Conservation (phyloP, 2,888 invertebrate species). For the Melinaea marsaeus region DNA sequence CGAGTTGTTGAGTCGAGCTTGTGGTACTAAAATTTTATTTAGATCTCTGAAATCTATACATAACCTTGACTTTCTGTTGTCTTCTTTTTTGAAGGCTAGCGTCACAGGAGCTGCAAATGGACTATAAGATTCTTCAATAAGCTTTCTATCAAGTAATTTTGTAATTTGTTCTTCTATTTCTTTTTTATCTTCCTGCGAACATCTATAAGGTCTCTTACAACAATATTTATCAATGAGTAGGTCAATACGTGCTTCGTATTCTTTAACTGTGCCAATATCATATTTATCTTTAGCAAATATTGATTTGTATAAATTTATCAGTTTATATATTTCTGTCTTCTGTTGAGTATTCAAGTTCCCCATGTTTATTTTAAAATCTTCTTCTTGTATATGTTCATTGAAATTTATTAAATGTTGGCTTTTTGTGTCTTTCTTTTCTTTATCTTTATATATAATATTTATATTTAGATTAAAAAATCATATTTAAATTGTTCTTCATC, state of each 20-base stretch:
- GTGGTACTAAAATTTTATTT: constrained; percentile 41
- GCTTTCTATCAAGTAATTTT: neutral
- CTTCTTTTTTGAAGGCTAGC: constrained; percentile 26
- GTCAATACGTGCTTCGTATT: constrained; percentile 22
- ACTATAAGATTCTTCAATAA: neutral
- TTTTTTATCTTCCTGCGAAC: constrained; percentile 9
- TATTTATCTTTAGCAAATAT: constrained; percentile 17
- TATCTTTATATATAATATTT: constrained; percentile 16
- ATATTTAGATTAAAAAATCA: constrained; percentile 31
- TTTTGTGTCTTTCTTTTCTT: constrained; percentile 17
- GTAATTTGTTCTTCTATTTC: constrained; percentile 21
- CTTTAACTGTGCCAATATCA: constrained; percentile 14
- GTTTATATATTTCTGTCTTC: neutral
- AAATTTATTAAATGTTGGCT: neutral
- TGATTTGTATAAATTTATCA: constrained; percentile 1
- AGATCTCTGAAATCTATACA: constrained; percentile 42
- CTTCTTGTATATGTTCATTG: constrained; percentile 4
- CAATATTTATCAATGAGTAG: constrained; percentile 34
- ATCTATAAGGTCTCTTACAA: constrained; percentile 21
- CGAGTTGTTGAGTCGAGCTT: constrained; percentile 44
- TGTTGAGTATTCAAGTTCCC: neutral
- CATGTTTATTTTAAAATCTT: constrained; percentile 4
- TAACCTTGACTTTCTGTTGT: constrained; percentile 34
- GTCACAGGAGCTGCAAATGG: constrained; percentile 12
- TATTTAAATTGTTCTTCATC: constrained; percentile 32